These are phyloP conservation scores for Eupithecia inturbata DNA, from an alignment of 2,888 invertebrate genomes.

Conservation along the genomic window DNA sequence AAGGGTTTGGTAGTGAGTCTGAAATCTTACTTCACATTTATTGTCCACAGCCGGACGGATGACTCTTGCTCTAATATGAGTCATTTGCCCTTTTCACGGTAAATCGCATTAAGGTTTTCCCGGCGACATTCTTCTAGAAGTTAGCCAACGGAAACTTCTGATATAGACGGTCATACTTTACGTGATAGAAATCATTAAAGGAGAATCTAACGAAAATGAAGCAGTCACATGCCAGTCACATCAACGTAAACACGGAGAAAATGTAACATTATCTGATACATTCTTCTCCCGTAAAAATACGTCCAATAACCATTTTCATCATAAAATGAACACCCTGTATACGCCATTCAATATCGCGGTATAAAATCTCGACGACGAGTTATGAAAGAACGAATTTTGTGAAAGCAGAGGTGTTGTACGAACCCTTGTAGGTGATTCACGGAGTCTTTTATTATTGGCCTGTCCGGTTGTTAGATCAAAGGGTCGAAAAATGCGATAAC, in stretches of 20 bases:
- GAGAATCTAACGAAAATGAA: not conserved
- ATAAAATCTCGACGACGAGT: conserved; percentile 35
- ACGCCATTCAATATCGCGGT: conserved; percentile 27
- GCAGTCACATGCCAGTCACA: not conserved
- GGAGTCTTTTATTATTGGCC: conserved; percentile 43
- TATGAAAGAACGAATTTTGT: conserved; percentile 28
- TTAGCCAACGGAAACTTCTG: not conserved
- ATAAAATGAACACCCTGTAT: conserved; percentile 26
- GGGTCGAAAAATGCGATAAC: conserved; percentile 28
- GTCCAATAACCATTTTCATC: conserved; percentile 28
- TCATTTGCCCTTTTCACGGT: not conserved
- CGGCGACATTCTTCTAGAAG: not conserved
- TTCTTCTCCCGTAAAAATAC: conserved; percentile 10
- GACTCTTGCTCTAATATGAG: not conserved
- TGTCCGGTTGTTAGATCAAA: conserved; percentile 43
- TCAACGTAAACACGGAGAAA: conserved; percentile 1
- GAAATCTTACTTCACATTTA: too few relatives aligned
- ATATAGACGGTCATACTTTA: not conserved
- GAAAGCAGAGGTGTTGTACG: conserved; percentile 37
- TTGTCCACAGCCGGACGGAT: too few relatives aligned
- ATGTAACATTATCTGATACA: conserved; percentile 10
- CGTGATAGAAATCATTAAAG: not conserved
- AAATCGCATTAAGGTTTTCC: not conserved
- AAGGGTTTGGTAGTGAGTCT: too few relatives aligned
- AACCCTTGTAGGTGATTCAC: conserved; percentile 40